Evolutionary conservation across 2,797 vertebrate species (phyloP), one percentile per base, ranked within the genome.

Genomic region (Bovichtus variegatus): DNA sequence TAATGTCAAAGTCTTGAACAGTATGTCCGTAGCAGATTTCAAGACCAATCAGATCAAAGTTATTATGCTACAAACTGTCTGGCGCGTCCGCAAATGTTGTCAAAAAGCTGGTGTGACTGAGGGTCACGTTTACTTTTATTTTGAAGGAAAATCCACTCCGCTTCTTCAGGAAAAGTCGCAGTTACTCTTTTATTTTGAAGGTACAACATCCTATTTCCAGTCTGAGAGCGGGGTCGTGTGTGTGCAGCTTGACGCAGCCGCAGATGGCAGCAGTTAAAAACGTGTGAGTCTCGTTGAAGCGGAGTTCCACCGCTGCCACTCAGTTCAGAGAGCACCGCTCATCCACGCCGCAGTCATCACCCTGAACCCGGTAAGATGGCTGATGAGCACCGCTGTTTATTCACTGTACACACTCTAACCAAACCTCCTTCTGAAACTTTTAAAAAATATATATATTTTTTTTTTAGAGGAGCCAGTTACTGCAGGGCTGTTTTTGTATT

Each of bases 281-380:
- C 40, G 72, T n/a, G 84, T 5, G 75, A 38, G 66, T 59, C 74
- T 31, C 29, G 58, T 27, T 50, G 9, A 25, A 78, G 74, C 74
- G 46, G 77, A 78, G 74, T 15, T 27, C 64, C 63, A 54, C 70
- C 9, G 66, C 80, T 18, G 72, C 49, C 74, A 4, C 34, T 31
- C 53, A 6, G n/a, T 2, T n/a, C 53, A 27, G 41, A 55, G 60
- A 49, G 63, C 64, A 6, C 55, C 41, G 63, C 76, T 38, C 62
- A 31, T 74, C 71, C 59, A 36, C 49, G 58, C 68, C 4, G 80
- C 80, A 68, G 58, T 31, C 83, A 27, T 71, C 84, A 16, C 61
- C 47, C 67, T 21, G 53, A 62, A 9, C 50, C 82, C 77, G 91
- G 91, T 92, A 91, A 91, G 89, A 5, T 13, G 23, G 3, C 44